These are phyloP conservation scores for Orientallactaga sibirica DNA, from an alignment of 2,797 vertebrate species.

Conservation along the genomic window DNA sequence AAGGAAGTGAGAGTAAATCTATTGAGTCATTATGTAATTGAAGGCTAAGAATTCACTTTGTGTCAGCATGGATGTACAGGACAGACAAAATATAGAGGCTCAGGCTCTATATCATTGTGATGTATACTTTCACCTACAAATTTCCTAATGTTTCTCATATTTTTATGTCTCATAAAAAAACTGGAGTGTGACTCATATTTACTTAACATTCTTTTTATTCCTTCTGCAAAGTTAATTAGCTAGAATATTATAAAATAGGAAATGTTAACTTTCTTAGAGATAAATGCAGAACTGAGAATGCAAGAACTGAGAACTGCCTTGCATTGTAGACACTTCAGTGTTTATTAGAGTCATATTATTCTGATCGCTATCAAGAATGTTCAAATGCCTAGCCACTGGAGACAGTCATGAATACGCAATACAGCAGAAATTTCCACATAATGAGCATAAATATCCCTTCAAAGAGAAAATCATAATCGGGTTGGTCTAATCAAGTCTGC, in stretches of 20 bases:
- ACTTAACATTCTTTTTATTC: not conserved
- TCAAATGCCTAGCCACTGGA: constrained; percentile 85
- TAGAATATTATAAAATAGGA: not conserved
- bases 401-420: constrained; percentile 83
- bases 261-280: not conserved
- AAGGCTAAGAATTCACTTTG: not conserved
- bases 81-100: not conserved
- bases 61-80: not conserved
- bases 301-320: constrained; percentile 79
- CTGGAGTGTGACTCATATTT: not conserved
- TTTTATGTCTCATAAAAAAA: too few relatives aligned
- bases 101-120: too few relatives aligned
- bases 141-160: too few relatives aligned
- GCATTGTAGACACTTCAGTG: constrained; percentile 75
- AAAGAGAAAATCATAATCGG: constrained; percentile 87
- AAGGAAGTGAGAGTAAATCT: not conserved
- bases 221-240: constrained; percentile 53
- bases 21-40: not conserved
- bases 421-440: constrained; percentile 85
- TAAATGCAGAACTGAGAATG: constrained; percentile 62
- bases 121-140: too few relatives aligned
- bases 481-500: constrained; percentile 86
- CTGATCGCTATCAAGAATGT: constrained; percentile 82
- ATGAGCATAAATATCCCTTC: constrained; percentile 89
- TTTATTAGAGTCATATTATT: constrained; percentile 86